Conservation (phyloP, 2,113 vertebrate genomes). For the Synchiropus splendidus region DNA sequence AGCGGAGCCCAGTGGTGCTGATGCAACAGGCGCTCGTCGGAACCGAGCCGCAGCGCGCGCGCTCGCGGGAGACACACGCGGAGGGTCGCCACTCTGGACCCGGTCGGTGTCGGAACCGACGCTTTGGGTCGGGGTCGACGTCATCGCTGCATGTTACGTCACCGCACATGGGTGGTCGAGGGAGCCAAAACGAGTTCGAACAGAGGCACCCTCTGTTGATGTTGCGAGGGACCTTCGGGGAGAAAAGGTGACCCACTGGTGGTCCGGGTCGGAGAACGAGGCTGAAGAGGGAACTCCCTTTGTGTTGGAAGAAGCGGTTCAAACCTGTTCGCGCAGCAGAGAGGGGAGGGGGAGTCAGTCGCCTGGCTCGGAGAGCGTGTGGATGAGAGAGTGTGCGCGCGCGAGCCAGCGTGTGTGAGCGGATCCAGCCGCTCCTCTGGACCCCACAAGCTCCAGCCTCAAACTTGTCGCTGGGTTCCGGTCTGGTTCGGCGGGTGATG, state of each 20-base stretch:
- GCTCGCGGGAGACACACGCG: too few species aligned
- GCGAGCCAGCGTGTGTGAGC: neutral
- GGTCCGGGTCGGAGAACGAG: constrained; percentile 2
- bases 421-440: too few species aligned
- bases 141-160: constrained; percentile 1
- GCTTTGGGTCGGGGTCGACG: neutral
- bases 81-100: too few species aligned
- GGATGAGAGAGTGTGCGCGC: constrained; percentile 38
- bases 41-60: too few species aligned
- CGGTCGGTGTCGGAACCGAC: neutral
- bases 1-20: constrained; percentile 56
- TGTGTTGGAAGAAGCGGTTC: constrained; percentile 99
- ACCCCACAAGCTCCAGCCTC: too few species aligned
- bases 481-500: too few species aligned
- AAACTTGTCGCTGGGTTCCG: too few species aligned
- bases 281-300: constrained; percentile 81
- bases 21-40: constrained; percentile 42
- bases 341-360: constrained; percentile 40
- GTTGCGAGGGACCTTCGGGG: too few species aligned
- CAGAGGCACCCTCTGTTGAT: too few species aligned
- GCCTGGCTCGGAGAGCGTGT: too few species aligned
- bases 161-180: neutral
- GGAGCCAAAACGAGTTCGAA: too few species aligned
- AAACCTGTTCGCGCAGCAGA: constrained; percentile 92
- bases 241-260: neutral